A percentile compares a stretch with the other conserved stretches of the same genome.
phyloP scores from a whole-genome alignment of 2,888 invertebrate species.

The Ephialtes manifestator region DNA sequence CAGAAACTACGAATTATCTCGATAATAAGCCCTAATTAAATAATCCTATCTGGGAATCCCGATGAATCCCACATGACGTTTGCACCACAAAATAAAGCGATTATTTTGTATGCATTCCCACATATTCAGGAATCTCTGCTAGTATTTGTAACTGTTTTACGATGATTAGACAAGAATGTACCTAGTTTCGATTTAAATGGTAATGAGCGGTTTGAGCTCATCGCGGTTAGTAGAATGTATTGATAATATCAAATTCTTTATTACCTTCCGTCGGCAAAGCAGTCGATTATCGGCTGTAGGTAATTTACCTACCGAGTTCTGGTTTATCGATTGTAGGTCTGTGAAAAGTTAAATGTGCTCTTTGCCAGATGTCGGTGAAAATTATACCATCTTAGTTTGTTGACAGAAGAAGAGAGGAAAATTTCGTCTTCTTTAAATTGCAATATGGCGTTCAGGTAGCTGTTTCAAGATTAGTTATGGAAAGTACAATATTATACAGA shows the following conservation, averaged over 20 bases:
- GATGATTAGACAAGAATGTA: neutral
- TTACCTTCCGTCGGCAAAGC: constrained; percentile 28
- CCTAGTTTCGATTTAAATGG: neutral
- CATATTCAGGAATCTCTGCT: neutral
- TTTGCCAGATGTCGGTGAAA: neutral
- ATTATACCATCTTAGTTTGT: neutral
- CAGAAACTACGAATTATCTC: constrained; percentile 42
- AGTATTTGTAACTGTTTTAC: neutral
- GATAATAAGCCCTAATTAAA: constrained; percentile 61
- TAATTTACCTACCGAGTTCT: neutral
- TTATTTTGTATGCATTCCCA: neutral
- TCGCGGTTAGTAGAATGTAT: neutral
- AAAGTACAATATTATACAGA: too few relatives aligned
- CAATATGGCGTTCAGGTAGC: too few relatives aligned
- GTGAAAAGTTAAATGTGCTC: neutral
- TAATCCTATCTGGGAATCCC: constrained; percentile 32
- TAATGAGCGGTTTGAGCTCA: neutral
- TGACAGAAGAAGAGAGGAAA: too few relatives aligned
- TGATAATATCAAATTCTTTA: neutral
- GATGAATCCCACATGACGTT: constrained; percentile 4
- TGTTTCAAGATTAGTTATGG: too few relatives aligned
- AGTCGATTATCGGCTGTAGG: neutral
- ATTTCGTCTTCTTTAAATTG: too few relatives aligned
- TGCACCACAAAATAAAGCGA: neutral
- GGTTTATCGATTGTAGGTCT: constrained; percentile 7